Percentiles rank a stretch among this genome's conserved stretches.
These are phyloP conservation scores for Eulemur rubriventer DNA, from an alignment of 2,797 vertebrate species.

Conservation along the genomic window DNA sequence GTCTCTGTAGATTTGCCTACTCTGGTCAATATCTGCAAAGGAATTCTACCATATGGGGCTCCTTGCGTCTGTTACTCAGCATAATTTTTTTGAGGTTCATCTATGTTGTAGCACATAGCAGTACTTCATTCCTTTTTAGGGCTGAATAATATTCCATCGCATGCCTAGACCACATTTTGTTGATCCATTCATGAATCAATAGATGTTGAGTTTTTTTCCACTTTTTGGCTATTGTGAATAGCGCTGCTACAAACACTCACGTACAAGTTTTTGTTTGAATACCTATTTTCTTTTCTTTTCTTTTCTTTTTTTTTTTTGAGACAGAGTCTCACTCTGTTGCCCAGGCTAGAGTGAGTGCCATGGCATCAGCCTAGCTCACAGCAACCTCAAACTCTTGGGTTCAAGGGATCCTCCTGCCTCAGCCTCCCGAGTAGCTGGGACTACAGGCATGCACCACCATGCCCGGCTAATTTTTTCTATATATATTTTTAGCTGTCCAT, in stretches of 20 bases:
- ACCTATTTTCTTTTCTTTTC: no score
- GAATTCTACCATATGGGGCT: background rate
- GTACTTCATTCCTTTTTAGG: background rate
- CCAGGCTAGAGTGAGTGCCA: no score
- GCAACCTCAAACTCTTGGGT: no score
- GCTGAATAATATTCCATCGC: background rate
- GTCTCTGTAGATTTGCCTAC: background rate
- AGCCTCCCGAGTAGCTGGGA: no score
- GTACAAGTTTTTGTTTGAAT: background rate
- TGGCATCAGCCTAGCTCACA: no score
- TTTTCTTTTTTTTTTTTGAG: no score
- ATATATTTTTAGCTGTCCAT: no score
- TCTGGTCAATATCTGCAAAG: background rate
- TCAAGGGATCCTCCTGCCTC: no score
- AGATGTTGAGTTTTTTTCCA: background rate
- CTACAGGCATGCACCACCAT: no score
- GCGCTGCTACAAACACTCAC: background rate
- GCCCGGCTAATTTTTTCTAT: no score
- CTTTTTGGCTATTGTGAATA: background rate
- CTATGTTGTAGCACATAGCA: rapidly evolving
- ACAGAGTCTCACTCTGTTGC: no score
- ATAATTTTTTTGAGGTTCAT: background rate
- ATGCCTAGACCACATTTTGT: background rate
- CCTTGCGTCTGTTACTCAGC: background rate
- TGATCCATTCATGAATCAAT: background rate